Conservation (phyloP, 2,888 invertebrate genomes). For the Nephrotoma appendiculata region DNA sequence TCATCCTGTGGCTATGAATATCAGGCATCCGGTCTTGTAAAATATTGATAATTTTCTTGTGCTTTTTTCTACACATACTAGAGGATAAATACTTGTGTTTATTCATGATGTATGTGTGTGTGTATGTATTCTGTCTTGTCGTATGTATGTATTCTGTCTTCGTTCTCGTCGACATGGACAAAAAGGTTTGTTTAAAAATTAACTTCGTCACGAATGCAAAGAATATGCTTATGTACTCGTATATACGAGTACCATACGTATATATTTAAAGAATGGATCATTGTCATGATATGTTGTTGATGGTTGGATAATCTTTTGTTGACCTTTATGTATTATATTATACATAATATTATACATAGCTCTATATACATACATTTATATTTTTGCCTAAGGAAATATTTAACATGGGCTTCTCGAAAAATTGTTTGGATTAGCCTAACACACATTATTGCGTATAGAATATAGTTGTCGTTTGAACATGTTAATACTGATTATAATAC, state of each 20-base stretch:
- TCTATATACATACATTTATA: background rate
- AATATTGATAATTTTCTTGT: background rate
- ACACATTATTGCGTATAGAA: background rate
- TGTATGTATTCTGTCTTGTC: background rate
- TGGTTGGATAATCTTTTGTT: background rate
- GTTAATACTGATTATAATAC: background rate
- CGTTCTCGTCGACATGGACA: background rate
- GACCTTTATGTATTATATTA: background rate
- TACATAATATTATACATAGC: background rate
- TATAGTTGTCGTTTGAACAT: background rate
- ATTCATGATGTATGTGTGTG: background rate
- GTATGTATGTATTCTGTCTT: background rate
- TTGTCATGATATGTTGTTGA: background rate
- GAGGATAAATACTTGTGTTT: background rate
- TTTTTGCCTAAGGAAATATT: background rate
- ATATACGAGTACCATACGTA: too few relatives aligned
- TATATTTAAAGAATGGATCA: background rate
- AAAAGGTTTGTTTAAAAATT: background rate
- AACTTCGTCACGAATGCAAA: background rate
- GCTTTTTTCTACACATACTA: background rate
- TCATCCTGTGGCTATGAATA: constrained; percentile 3
- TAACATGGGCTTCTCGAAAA: background rate
- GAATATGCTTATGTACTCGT: background rate
- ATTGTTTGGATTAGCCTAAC: background rate
- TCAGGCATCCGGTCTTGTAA: constrained; percentile 2